These are phyloP conservation scores for Acronicta leporina DNA, from an alignment of 2,888 invertebrate genomes.

Conservation along the genomic window DNA sequence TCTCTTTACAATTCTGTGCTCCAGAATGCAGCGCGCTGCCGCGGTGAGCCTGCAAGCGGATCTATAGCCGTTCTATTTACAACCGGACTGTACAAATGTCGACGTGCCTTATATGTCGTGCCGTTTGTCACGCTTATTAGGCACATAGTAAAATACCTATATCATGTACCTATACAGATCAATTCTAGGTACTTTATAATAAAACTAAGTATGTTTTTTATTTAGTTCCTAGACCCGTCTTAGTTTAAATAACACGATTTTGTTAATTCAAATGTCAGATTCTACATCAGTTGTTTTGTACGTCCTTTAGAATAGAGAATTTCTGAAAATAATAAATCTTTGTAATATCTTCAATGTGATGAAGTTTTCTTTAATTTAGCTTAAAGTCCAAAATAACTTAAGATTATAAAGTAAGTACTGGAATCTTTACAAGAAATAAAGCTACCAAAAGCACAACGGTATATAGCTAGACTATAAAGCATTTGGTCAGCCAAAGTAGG, in stretches of 20 bases:
- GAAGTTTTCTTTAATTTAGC: too few relatives aligned
- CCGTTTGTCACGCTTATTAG: constrained; percentile 46
- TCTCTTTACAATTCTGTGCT: constrained; percentile 61
- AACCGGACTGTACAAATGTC: constrained; percentile 40
- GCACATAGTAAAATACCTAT: constrained; percentile 31
- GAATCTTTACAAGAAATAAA: too few relatives aligned
- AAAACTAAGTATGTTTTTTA: not conserved
- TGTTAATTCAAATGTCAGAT: too few relatives aligned
- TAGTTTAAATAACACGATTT: too few relatives aligned
- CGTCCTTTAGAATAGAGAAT: too few relatives aligned
- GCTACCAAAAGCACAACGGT: not conserved
- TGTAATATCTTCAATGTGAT: not conserved
- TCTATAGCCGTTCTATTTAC: constrained; percentile 50
- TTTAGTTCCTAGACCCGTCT: constrained; percentile 42
- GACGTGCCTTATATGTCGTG: constrained; percentile 37
- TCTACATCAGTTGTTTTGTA: too few relatives aligned
- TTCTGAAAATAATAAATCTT: not conserved
- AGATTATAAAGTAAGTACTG: too few relatives aligned
- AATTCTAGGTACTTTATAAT: not conserved
- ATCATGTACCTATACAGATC: constrained; percentile 12
- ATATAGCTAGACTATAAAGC: not conserved
- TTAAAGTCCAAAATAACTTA: too few relatives aligned
- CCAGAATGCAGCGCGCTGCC: constrained; percentile 61
- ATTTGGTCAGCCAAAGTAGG: constrained; percentile 17
- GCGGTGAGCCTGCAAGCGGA: constrained; percentile 57